A percentile compares a stretch with the other conserved stretches of the same genome.
These are phyloP conservation scores for Callipepla californica DNA, from an alignment of 2,113 vertebrate genomes.

Conservation along the genomic window DNA sequence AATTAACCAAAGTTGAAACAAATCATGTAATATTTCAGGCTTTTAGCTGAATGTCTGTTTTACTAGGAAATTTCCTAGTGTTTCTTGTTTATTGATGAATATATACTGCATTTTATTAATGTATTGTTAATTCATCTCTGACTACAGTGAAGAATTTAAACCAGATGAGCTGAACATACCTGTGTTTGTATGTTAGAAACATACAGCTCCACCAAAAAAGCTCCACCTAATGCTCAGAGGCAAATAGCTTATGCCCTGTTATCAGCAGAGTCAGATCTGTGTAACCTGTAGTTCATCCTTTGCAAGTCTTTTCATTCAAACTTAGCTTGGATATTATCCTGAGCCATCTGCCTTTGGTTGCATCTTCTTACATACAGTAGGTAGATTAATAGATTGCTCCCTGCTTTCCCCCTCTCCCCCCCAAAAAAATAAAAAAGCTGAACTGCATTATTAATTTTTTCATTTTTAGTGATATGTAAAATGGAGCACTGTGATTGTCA, in stretches of 20 bases:
- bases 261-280: background rate
- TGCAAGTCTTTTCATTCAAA: background rate
- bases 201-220: background rate
- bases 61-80: background rate
- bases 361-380: background rate
- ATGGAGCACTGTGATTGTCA: background rate
- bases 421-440: background rate
- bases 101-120: background rate
- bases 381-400: background rate
- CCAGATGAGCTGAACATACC: background rate
- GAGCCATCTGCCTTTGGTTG: background rate
- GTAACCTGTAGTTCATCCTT: background rate
- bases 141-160: background rate
- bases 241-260: background rate
- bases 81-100: background rate
- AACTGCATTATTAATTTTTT: background rate
- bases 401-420: too few relatives aligned
- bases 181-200: background rate
- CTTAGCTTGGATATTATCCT: rapidly evolving
- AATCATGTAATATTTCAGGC: background rate
- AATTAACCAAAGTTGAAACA: background rate
- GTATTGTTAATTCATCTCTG: background rate
- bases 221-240: background rate
- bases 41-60: background rate
- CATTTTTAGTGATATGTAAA: background rate